Percentiles rank a stretch among this genome's conserved stretches.
These are phyloP conservation scores for Laothoe populi DNA, from an alignment of 2,888 invertebrate genomes.

Conservation along the genomic window DNA sequence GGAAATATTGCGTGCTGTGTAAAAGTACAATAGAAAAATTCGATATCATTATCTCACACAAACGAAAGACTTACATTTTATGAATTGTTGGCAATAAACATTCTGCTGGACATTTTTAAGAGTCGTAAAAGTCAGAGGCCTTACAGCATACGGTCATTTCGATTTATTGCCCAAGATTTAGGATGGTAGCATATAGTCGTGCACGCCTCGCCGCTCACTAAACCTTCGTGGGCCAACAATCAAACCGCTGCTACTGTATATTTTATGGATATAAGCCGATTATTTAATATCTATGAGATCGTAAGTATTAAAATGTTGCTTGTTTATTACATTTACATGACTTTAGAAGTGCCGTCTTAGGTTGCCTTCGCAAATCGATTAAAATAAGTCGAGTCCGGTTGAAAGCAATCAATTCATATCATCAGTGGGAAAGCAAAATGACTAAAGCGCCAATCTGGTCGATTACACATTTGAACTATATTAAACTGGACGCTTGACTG, in stretches of 20 bases:
- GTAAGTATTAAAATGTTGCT: neutral
- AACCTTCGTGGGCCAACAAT: neutral
- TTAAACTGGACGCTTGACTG: no score
- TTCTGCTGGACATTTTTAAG: slow-evolving; percentile 59
- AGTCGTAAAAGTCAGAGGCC: slow-evolving; percentile 59
- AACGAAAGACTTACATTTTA: slow-evolving; percentile 35
- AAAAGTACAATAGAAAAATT: slow-evolving; percentile 27
- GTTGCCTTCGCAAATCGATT: neutral
- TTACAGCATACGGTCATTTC: slow-evolving; percentile 45
- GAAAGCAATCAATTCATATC: no score
- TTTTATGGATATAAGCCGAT: slow-evolving; percentile 2
- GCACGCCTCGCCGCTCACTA: neutral
- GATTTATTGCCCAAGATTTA: slow-evolving; percentile 49
- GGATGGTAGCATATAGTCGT: slow-evolving; percentile 3
- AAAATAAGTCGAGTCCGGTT: no score
- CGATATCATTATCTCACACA: slow-evolving; percentile 32
- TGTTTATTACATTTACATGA: neutral
- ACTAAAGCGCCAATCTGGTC: no score
- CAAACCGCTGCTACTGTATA: neutral
- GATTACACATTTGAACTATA: no score
- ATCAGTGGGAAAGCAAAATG: no score
- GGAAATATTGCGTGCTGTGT: neutral
- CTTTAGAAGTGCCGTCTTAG: neutral
- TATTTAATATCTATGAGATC: slow-evolving; percentile 2
- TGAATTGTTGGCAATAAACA: slow-evolving; percentile 50